Evolutionary conservation across 1,140 invertebrate genomes (phyloP).

Genomic region (Anoplolepis gracilipes): DNA sequence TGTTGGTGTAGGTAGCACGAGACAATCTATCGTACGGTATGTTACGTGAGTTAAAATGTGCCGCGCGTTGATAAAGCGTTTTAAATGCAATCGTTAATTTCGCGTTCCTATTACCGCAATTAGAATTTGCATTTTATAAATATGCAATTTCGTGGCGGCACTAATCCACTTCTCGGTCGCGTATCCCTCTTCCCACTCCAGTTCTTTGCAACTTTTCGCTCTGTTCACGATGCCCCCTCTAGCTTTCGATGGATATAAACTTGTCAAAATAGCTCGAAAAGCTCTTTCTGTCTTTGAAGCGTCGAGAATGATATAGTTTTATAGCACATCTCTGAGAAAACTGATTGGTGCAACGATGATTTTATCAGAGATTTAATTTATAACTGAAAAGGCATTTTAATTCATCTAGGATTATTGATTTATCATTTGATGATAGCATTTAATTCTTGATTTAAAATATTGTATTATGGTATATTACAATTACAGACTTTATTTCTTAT

Average conservation of each 20-base stretch:
- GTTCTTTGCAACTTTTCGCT: neutral
- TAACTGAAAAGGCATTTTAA: neutral
- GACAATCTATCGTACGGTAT: slow-evolving; percentile 35
- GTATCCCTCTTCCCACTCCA: slow-evolving; percentile 12
- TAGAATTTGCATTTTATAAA: slow-evolving; percentile 80
- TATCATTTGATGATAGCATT: neutral
- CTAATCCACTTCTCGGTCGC: slow-evolving; percentile 23
- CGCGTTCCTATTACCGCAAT: slow-evolving; percentile 76
- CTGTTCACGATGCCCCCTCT: neutral
- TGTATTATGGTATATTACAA: neutral
- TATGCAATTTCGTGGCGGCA: slow-evolving; percentile 64
- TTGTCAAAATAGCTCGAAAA: neutral
- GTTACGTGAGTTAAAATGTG: slow-evolving; percentile 69
- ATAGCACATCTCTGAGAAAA: neutral
- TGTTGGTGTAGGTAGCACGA: slow-evolving; percentile 4
- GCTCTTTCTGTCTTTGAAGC: neutral
- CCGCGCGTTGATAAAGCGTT: slow-evolving; percentile 73
- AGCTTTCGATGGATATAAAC: neutral
- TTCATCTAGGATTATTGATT: neutral
- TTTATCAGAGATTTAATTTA: neutral
- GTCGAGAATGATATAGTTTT: neutral
- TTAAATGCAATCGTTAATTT: slow-evolving; percentile 78
- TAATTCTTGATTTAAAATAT: neutral
- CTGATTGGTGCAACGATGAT: neutral
- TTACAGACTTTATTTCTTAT: neutral